Conservation (phyloP, 2,113 vertebrate genomes). For the Hymenochirus boettgeri region DNA sequence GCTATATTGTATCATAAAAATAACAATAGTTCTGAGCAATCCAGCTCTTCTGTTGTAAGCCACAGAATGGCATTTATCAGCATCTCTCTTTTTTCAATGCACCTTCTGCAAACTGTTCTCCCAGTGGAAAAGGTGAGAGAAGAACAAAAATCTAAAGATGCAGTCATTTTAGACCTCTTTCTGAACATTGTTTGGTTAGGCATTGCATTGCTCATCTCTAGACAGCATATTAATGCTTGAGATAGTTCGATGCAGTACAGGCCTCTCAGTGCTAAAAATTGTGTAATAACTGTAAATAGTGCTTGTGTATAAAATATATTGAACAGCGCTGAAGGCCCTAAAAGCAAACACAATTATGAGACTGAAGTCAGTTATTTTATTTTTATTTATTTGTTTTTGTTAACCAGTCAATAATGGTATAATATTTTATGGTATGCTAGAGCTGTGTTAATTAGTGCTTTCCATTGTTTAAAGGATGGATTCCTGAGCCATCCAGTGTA, state of each 20-base stretch:
- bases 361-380: no score
- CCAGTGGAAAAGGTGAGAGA: slow-evolving; percentile 88
- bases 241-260: not conserved
- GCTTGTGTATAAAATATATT: not conserved
- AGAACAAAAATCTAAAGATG: slow-evolving; percentile 23
- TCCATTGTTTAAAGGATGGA: no score
- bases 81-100: slow-evolving; percentile 72
- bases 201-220: slow-evolving; percentile 1
- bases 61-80: slow-evolving; percentile 81
- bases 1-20: slow-evolving; percentile 71
- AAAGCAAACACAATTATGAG: no score
- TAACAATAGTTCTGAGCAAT: slow-evolving; percentile 58
- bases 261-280: not conserved
- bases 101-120: slow-evolving; percentile 80
- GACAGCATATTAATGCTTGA: slow-evolving; percentile 2
- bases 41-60: slow-evolving; percentile 61
- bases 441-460: no score
- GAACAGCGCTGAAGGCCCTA: not conserved
- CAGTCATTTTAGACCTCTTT: slow-evolving; percentile 30
- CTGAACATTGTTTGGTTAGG: slow-evolving; percentile 18
- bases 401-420: no score
- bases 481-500: no score
- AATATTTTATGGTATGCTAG: no score
- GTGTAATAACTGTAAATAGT: not conserved
- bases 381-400: no score